Conservation (phyloP, 2,888 invertebrate species). For the Ophioninae sp. region DNA sequence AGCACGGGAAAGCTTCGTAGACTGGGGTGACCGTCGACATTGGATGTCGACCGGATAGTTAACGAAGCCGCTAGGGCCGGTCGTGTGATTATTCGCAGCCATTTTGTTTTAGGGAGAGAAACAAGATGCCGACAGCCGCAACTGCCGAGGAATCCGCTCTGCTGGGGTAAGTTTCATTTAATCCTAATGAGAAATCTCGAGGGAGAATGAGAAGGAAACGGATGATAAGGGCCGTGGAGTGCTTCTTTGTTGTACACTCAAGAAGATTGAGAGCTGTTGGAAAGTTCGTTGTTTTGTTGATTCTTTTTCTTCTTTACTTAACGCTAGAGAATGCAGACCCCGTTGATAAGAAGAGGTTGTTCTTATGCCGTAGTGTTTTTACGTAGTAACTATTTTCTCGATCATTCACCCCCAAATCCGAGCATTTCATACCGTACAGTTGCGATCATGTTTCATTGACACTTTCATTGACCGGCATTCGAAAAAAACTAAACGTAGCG, state of each 20-base stretch:
- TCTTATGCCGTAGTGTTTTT: conserved; percentile 34
- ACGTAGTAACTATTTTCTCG: conserved; percentile 48
- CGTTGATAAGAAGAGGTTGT: conserved; percentile 39
- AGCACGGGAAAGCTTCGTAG: conserved; percentile 42
- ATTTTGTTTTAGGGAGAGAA: conserved; percentile 81
- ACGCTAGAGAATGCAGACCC: conserved; percentile 51
- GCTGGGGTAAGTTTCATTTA: conserved; percentile 88
- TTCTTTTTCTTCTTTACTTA: conserved; percentile 6
- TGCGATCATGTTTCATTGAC: conserved; percentile 33
- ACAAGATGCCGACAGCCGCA: conserved; percentile 87
- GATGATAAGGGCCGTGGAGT: conserved; percentile 39
- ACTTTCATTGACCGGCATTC: conserved; percentile 34
- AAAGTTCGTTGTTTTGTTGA: conserved; percentile 15
- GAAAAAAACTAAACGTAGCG: neutral
- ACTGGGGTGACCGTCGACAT: conserved; percentile 42
- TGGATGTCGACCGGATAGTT: conserved; percentile 57
- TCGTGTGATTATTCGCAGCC: conserved; percentile 79
- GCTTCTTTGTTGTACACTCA: conserved; percentile 17
- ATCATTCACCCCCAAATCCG: conserved; percentile 33
- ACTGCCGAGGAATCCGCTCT: conserved; percentile 93
- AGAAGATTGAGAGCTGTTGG: conserved; percentile 33
- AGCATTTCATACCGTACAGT: conserved; percentile 39
- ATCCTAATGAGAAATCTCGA: conserved; percentile 11
- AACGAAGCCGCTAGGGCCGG: conserved; percentile 71
- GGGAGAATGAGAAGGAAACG: conserved; percentile 12